A percentile compares a stretch with the other conserved stretches of the same genome.
These are phyloP conservation scores for Montipora capricornis DNA, from an alignment of 64 coral and sea anemone species.

Conservation along the genomic window DNA sequence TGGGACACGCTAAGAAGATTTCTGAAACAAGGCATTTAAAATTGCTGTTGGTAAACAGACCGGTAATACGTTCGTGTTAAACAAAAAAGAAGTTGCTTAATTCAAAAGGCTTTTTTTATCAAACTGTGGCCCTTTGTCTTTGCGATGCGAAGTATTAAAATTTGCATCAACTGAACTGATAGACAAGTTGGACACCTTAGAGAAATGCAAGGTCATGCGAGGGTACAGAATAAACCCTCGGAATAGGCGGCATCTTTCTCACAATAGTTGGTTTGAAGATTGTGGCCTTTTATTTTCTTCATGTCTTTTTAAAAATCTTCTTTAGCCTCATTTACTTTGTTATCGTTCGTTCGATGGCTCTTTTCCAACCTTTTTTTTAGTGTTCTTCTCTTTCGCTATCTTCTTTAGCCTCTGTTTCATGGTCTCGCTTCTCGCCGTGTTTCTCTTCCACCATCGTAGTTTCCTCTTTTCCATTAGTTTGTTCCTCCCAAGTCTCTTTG, in stretches of 20 bases:
- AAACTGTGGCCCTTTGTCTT: background rate
- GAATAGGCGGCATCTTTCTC: too few relatives aligned
- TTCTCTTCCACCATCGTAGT: background rate
- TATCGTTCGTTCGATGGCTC: background rate
- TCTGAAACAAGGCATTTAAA: too few relatives aligned
- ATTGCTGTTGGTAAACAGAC: too few relatives aligned
- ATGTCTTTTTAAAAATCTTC: too few relatives aligned
- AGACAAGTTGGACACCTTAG: background rate
- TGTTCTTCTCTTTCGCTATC: too few relatives aligned
- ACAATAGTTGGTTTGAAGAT: too few relatives aligned
- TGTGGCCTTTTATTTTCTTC: too few relatives aligned
- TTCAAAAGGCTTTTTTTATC: background rate
- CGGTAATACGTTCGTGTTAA: too few relatives aligned
- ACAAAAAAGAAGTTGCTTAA: too few relatives aligned
- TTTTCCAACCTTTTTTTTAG: background rate
- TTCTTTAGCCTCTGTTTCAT: background rate
- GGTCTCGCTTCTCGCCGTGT: background rate
- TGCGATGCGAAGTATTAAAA: background rate
- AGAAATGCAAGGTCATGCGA: background rate
- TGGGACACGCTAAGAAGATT: too few relatives aligned
- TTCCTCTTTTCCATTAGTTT: background rate
- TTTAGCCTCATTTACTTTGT: background rate
- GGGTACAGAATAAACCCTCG: too few relatives aligned
- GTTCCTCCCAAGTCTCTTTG: slow-evolving; percentile 11
- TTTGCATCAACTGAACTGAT: background rate